Evolutionary conservation across 2,888 invertebrate genomes (phyloP).

Genomic region (Nemoura dubitans): DNA sequence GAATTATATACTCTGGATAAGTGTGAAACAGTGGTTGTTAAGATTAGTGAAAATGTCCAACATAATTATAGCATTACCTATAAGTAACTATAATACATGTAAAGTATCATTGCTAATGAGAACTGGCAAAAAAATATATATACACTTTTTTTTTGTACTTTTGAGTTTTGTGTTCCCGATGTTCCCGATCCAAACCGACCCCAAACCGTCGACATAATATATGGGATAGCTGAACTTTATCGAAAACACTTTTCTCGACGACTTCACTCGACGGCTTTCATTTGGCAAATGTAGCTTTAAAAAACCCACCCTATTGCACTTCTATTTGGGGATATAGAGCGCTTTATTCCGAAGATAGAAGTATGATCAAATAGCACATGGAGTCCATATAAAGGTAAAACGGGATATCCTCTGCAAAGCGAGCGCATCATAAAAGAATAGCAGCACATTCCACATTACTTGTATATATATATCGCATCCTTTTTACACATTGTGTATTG

Average conservation of each 20-base stretch:
- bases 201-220: no score
- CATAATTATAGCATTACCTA: neutral
- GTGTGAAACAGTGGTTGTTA: neutral
- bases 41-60: neutral
- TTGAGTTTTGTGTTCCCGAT: neutral
- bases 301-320: neutral
- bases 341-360: no score
- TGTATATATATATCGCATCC: neutral
- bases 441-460: neutral
- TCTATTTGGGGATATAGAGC: neutral
- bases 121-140: neutral
- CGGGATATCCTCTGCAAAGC: no score
- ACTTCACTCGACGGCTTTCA: neutral
- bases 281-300: neutral
- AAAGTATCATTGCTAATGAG: neutral
- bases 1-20: conserved; percentile 12
- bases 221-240: no score
- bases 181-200: neutral
- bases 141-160: neutral
- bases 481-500: neutral
- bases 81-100: no score
- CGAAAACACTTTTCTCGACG: neutral
- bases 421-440: no score
- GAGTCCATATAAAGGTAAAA: no score
- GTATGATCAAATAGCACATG: no score